Evolutionary conservation across 1,140 invertebrate species (phyloP), one percentile per base, ranked within the genome.

Genomic region (Ips typographus): DNA sequence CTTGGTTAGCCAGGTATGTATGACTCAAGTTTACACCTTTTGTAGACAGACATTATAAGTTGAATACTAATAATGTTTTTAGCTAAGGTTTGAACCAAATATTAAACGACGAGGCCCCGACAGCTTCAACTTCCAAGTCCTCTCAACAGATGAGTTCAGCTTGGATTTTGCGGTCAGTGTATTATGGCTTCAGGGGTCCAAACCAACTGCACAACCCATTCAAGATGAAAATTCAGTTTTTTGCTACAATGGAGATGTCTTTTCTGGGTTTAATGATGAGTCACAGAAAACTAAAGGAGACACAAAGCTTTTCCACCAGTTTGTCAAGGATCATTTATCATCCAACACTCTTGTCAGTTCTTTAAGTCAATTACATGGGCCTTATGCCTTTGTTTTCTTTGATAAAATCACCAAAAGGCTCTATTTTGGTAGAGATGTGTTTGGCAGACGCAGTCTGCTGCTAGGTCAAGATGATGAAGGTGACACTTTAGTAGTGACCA

Each of bases 241-340:
- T 47, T 76, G 92, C 7, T 95, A 90, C 87, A 95, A 95, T 84
- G 93, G 92, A 61, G 92, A 95, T 82, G 82, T 93, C 68, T 94
- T 90, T 79, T 84, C 81, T 75, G 85, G 86, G 59, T 71, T 74
- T 4, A 72, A 74, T 37, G 37, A 58, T 1, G 65, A 66, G 4
- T 38, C 58, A 51, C 64, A 75, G 64, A 72, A 76, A 36, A 53
- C 73, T 42, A 40, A 67, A 65, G 81, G 81, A 56, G 84, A 86
- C 72, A 85, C 83, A 36, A 44, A 75, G 68, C 44, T 75, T 36
- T 67, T 87, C 64, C 77, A 82, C 36, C 69, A 77, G 43, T 71
- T 71, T 62, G 73, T 84, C 41, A 73, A 77, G 68, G 67, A 68
- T 43, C 75, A 81, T 38, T 71, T 75, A 5, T 76, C 6, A 3